These are phyloP conservation scores for Gopherus flavomarginatus DNA, from an alignment of 2,113 vertebrate genomes.

Conservation along the genomic window DNA sequence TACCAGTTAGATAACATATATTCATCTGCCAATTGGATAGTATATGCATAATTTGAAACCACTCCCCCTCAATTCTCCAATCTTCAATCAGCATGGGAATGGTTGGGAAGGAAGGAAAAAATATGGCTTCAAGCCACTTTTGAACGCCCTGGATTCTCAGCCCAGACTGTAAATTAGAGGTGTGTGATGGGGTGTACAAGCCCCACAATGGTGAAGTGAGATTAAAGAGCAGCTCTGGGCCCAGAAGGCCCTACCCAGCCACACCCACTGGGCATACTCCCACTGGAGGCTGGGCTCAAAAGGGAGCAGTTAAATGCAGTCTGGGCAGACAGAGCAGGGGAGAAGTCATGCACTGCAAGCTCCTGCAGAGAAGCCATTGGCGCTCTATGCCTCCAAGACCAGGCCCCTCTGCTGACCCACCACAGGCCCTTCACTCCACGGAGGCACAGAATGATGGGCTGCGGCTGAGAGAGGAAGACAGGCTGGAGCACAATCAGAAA, in stretches of 20 bases:
- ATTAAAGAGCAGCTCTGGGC: not conserved
- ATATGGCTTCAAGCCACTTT: not conserved
- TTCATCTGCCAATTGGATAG: not conserved
- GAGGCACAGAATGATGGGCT: not conserved
- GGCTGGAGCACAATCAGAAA: not conserved
- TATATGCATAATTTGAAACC: not conserved
- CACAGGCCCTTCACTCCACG: not conserved
- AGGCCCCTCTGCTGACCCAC: not conserved
- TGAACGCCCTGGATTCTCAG: not conserved
- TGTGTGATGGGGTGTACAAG: not conserved
- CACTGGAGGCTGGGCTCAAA: not conserved
- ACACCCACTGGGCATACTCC: not conserved
- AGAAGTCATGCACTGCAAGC: not conserved
- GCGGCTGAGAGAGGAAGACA: not conserved
- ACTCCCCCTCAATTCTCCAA: not conserved
- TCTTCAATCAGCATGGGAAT: not conserved
- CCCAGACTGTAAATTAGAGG: not conserved
- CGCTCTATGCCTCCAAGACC: not conserved
- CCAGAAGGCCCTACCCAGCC: not conserved
- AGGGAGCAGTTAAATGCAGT: not conserved
- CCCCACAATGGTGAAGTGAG: not conserved
- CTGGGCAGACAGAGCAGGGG: not conserved
- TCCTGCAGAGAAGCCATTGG: not conserved
- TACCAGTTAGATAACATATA: not conserved
- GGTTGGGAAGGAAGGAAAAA: not conserved